These are phyloP conservation scores for Selenia dentaria DNA, from an alignment of 2,888 invertebrate genomes.

Conservation along the genomic window DNA sequence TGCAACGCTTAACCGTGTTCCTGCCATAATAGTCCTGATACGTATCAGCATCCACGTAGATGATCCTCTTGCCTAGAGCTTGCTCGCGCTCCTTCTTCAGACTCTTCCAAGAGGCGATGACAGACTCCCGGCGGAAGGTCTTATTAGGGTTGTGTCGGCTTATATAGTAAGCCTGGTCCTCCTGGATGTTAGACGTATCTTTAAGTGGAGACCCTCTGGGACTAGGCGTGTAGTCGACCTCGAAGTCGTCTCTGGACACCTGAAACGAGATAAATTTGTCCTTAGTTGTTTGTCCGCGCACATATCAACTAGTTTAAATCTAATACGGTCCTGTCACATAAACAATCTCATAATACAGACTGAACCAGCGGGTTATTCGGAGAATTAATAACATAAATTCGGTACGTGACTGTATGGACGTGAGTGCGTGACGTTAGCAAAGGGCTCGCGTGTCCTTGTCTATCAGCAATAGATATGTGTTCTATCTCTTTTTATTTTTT, in stretches of 20 bases:
- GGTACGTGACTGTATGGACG: conserved; percentile 39
- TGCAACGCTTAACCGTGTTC: conserved; percentile 76
- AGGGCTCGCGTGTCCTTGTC: conserved; percentile 55
- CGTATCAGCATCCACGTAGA: conserved; percentile 72
- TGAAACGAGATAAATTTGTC: conserved; percentile 54
- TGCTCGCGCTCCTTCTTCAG: conserved; percentile 78
- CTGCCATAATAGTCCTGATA: conserved; percentile 77
- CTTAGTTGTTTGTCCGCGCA: conserved; percentile 35
- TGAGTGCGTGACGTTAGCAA: conserved; percentile 33
- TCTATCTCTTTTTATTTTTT: conserved; percentile 52
- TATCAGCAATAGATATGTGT: conserved; percentile 45
- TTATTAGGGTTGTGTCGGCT: conserved; percentile 81
- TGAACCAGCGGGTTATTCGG: conserved; percentile 57
- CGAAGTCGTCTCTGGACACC: conserved; percentile 79
- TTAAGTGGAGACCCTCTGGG: conserved; percentile 75
- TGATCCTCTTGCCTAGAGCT: conserved; percentile 72
- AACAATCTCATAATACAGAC: conserved; percentile 36
- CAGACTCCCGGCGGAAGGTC: conserved; percentile 77
- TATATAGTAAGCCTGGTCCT: conserved; percentile 69
- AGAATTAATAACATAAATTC: conserved; percentile 62
- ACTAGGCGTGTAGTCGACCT: conserved; percentile 71
- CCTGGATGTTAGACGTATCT: conserved; percentile 76
- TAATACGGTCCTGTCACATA: conserved; percentile 37
- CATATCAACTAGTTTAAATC: conserved; percentile 28
- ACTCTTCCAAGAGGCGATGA: conserved; percentile 80